Conservation (phyloP, 2,888 invertebrate species). For the Halictus quadricinctus region DNA sequence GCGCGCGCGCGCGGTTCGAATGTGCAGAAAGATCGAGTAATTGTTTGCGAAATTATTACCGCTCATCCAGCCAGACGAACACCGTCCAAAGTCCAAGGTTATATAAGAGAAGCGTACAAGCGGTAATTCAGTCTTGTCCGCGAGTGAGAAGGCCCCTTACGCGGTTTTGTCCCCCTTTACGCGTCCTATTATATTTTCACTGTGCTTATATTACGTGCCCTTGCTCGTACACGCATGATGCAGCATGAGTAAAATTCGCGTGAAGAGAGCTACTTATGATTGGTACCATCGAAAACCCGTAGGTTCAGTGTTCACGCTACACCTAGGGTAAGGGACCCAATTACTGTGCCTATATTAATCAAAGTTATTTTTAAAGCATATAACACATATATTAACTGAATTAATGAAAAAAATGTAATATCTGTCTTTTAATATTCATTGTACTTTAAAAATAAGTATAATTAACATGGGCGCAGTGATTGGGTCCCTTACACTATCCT, state of each 20-base stretch:
- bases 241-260: neutral
- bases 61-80: constrained; percentile 40
- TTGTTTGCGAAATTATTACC: constrained; percentile 60
- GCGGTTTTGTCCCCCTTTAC: constrained; percentile 16
- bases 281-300: neutral
- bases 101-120: constrained; percentile 33
- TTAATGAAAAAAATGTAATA: too few species aligned
- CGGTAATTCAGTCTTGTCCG: constrained; percentile 25
- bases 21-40: constrained; percentile 44
- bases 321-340: too few species aligned
- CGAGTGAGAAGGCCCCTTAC: constrained; percentile 15
- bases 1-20: constrained; percentile 6
- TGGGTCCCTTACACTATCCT: neutral
- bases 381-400: too few species aligned
- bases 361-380: too few species aligned
- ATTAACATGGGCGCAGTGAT: too few species aligned
- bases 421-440: too few species aligned
- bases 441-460: too few species aligned
- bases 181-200: constrained; percentile 16
- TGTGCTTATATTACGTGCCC: neutral
- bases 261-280: neutral
- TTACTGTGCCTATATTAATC: too few species aligned
- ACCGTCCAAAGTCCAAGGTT: constrained; percentile 66
- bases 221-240: neutral
- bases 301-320: neutral